These are phyloP conservation scores for Pseudopleuronectes americanus DNA, from an alignment of 2,797 vertebrate genomes.

Conservation along the genomic window DNA sequence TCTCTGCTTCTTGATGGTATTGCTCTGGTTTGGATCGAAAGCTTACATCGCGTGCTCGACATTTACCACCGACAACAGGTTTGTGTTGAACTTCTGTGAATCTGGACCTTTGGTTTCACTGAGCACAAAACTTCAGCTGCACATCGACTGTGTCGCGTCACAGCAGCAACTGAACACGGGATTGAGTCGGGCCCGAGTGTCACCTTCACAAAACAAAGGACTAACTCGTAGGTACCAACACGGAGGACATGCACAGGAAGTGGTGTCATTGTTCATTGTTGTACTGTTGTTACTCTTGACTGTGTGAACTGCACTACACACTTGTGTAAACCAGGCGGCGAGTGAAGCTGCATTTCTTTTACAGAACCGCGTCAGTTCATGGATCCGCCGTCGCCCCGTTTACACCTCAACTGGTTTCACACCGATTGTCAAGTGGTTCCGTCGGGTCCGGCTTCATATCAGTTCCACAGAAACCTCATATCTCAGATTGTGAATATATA, in stretches of 20 bases:
- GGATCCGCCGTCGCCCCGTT: conserved; percentile 53
- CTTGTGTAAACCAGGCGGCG: conserved; percentile 50
- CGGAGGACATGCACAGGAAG: conserved; percentile 55
- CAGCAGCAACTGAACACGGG: conserved; percentile 4
- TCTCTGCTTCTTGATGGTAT: too few relatives aligned
- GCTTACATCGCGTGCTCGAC: too few relatives aligned
- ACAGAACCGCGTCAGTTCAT: conserved; percentile 27
- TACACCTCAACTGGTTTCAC: conserved; percentile 60
- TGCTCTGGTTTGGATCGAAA: too few relatives aligned
- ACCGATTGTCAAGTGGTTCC: conserved; percentile 23
- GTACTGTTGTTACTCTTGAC: conserved; percentile 60
- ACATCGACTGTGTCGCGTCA: neutral
- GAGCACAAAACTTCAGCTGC: conserved; percentile 40
- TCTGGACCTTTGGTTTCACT: conserved; percentile 46
- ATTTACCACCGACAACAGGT: too few relatives aligned
- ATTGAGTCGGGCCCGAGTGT: neutral
- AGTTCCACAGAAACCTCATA: conserved; percentile 50
- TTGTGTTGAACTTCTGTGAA: conserved; percentile 25
- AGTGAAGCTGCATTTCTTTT: conserved; percentile 51
- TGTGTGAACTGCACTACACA: conserved; percentile 76
- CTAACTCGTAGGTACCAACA: conserved; percentile 19
- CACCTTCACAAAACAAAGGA: conserved; percentile 40
- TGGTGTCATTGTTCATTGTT: conserved; percentile 57
- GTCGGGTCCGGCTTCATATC: conserved; percentile 44
- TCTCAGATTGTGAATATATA: conserved; percentile 51